These are phyloP conservation scores for Drosophila mulleri DNA, from an alignment of 2,888 invertebrate genomes.

Conservation along the genomic window DNA sequence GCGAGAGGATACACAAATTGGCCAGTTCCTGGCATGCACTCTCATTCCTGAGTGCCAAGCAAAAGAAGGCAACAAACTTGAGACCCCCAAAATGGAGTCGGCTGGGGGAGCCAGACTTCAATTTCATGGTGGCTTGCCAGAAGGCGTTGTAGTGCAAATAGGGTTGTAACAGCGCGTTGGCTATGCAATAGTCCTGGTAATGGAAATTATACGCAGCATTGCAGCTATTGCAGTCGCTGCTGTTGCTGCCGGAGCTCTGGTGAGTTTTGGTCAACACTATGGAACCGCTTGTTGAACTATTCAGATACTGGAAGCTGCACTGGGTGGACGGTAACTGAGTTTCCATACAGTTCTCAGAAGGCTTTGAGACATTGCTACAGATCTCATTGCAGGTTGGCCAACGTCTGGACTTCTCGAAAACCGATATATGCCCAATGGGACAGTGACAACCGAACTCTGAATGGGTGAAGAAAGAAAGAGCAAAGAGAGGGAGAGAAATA, in stretches of 20 bases:
- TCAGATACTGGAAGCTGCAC: constrained; percentile 79
- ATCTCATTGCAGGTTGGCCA: constrained; percentile 76
- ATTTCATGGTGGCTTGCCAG: constrained; percentile 65
- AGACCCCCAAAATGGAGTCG: constrained; percentile 77
- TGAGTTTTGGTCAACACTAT: constrained; percentile 47
- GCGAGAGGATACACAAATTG: constrained; percentile 88
- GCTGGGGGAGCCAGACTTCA: constrained; percentile 22
- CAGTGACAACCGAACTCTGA: constrained; percentile 86
- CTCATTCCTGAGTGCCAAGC: constrained; percentile 84
- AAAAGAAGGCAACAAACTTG: constrained; percentile 84
- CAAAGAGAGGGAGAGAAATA: no score
- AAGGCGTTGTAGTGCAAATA: constrained; percentile 81
- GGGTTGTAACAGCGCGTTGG: constrained; percentile 77
- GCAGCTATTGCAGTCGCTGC: constrained; percentile 74
- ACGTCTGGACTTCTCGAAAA: constrained; percentile 77
- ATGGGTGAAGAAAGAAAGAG: no score
- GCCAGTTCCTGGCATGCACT: constrained; percentile 89
- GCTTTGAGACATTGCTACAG: constrained; percentile 55
- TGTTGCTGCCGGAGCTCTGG: constrained; percentile 34
- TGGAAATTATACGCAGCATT: constrained; percentile 78
- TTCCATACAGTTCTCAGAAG: constrained; percentile 38
- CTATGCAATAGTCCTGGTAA: constrained; percentile 82
- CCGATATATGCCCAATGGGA: constrained; percentile 60
- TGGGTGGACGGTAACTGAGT: constrained; percentile 16
- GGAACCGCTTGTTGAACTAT: constrained; percentile 51